Evolutionary conservation across 2,797 vertebrate species (phyloP).

Genomic region (Eospalax fontanierii): DNA sequence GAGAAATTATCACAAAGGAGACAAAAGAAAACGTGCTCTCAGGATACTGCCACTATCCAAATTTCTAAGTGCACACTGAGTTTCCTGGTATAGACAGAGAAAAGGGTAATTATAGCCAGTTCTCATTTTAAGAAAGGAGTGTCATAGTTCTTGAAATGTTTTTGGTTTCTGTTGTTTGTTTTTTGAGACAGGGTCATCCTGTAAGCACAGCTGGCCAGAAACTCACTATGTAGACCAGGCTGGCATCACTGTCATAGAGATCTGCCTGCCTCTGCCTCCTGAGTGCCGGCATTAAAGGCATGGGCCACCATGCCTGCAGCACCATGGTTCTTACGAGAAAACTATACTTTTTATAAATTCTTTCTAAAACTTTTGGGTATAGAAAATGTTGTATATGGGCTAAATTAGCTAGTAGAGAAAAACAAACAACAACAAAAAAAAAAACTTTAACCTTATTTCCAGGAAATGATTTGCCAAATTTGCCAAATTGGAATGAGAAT

Average conservation of each 20-base stretch:
- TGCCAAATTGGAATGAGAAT: slow-evolving; percentile 42
- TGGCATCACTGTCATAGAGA: too few species aligned
- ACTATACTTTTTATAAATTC: slow-evolving; percentile 26
- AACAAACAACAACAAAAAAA: too few species aligned
- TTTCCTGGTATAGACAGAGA: slow-evolving; percentile 39
- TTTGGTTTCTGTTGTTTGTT: too few species aligned
- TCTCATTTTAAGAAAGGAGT: slow-evolving; percentile 8
- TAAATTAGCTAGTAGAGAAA: slow-evolving; percentile 40
- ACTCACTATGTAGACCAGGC: too few species aligned
- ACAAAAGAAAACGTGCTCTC: background rate
- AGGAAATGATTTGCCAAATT: slow-evolving; percentile 50
- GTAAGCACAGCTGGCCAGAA: too few species aligned
- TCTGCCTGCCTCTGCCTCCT: too few species aligned
- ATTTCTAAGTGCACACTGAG: slow-evolving; percentile 37
- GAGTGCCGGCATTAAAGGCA: too few species aligned
- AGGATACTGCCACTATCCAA: background rate
- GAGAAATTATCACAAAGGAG: background rate
- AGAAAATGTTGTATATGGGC: slow-evolving; percentile 22
- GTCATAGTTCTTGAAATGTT: too few species aligned
- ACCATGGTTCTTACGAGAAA: slow-evolving; percentile 30
- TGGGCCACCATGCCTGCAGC: too few species aligned
- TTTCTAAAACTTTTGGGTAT: slow-evolving; percentile 37
- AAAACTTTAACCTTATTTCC: slow-evolving; percentile 50
- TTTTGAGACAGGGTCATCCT: too few species aligned
- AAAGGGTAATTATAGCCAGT: background rate